Evolutionary conservation across 2,888 invertebrate genomes (phyloP).

Genomic region (Idaea straminata): DNA sequence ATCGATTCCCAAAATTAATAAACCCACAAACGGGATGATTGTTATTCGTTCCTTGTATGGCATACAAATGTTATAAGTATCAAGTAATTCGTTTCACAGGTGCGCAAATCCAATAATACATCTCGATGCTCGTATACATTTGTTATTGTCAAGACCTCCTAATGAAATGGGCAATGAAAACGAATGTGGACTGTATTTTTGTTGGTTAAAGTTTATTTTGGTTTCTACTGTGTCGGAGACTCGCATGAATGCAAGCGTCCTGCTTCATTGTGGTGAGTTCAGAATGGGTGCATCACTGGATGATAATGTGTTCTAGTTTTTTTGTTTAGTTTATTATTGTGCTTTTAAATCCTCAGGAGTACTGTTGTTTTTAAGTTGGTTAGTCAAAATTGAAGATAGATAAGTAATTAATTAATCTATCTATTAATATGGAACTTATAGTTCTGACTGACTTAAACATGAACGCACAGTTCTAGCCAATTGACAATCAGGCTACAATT

Average conservation of each 20-base stretch:
- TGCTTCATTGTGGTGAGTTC: neutral
- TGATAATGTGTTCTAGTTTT: constrained; percentile 2
- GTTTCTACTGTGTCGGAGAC: neutral
- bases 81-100: constrained; percentile 1
- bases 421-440: too few species aligned
- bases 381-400: too few species aligned
- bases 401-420: too few species aligned
- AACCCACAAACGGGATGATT: neutral
- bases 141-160: constrained; percentile 17
- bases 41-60: neutral
- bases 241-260: neutral
- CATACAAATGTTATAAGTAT: neutral
- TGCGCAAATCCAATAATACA: constrained; percentile 22
- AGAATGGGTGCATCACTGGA: constrained; percentile 1
- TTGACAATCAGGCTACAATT: too few species aligned
- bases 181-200: neutral
- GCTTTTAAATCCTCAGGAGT: too few species aligned
- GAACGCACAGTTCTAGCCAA: too few species aligned
- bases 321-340: neutral
- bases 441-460: too few species aligned
- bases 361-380: too few species aligned
- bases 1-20: constrained; percentile 1
- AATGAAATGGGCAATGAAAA: constrained; percentile 11
- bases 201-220: neutral
- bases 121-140: constrained; percentile 13